Percentiles rank a stretch among this genome's conserved stretches.
Conservation (phyloP, 2,113 vertebrate species). For the Manacus vitellinus region DNA sequence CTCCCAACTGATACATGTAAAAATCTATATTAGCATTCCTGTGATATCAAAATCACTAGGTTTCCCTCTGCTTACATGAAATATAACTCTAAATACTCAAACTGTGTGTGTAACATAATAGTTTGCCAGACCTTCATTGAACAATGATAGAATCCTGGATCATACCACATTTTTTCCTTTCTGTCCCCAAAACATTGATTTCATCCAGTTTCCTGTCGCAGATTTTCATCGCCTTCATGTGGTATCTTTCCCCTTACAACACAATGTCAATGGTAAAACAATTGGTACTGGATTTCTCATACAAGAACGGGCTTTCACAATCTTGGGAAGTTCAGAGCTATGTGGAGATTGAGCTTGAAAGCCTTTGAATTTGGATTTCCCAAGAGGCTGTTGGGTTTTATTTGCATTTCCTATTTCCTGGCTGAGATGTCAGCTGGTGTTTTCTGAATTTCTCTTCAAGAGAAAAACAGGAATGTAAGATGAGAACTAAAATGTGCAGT, state of each 20-base stretch:
- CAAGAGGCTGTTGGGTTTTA: not conserved
- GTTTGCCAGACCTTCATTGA: not conserved
- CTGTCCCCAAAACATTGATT: not conserved
- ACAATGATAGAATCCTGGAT: not conserved
- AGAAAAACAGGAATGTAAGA: not conserved
- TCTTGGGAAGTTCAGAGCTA: not conserved
- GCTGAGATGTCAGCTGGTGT: not conserved
- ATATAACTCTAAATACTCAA: not conserved
- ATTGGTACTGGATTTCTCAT: not conserved
- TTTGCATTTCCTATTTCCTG: slow-evolving; percentile 59
- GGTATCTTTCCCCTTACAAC: not conserved
- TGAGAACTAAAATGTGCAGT: not conserved
- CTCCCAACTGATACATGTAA: not conserved
- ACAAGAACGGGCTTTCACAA: not conserved
- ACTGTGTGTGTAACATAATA: not conserved
- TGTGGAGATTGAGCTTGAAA: slow-evolving; percentile 2
- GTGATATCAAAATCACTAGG: not conserved
- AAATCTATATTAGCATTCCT: not conserved
- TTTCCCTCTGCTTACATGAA: not conserved
- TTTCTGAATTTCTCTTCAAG: slow-evolving; percentile 14
- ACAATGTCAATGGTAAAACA: not conserved
- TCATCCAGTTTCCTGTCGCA: not conserved
- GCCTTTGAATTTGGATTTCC: not conserved
- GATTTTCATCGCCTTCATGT: not conserved
- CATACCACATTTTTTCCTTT: not conserved